Conservation (phyloP, 1,140 invertebrate genomes). For the Hylaeus volcanicus region DNA sequence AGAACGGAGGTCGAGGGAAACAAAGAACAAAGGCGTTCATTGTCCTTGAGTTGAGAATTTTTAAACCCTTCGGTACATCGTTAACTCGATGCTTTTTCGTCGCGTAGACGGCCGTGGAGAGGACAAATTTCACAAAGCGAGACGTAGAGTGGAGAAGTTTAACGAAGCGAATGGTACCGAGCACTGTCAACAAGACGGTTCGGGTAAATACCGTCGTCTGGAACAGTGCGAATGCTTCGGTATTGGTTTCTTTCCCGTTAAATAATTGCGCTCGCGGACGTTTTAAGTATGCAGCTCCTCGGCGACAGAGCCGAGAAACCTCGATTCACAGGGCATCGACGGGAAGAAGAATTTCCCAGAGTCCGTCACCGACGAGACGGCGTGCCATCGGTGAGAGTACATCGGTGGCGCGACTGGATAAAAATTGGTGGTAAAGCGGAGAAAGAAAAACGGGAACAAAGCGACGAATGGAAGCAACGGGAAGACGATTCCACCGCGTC, state of each 20-base stretch:
- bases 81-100: background rate
- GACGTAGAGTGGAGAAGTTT: background rate
- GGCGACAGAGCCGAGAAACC: no score
- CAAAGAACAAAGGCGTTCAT: background rate
- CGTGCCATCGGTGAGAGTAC: no score
- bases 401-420: background rate
- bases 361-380: no score
- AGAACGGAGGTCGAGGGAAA: background rate
- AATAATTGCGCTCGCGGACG: no score
- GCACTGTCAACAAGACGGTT: no score
- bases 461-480: background rate
- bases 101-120: background rate
- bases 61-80: background rate
- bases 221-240: background rate
- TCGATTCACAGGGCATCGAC: no score
- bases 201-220: background rate
- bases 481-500: constrained; percentile 21
- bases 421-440: background rate
- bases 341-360: no score
- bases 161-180: background rate
- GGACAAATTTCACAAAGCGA: background rate
- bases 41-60: no score
- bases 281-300: background rate
- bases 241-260: background rate
- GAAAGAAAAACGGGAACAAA: background rate